Conservation (phyloP, 2,113 vertebrate species). For the Leptocoma aspasia region DNA sequence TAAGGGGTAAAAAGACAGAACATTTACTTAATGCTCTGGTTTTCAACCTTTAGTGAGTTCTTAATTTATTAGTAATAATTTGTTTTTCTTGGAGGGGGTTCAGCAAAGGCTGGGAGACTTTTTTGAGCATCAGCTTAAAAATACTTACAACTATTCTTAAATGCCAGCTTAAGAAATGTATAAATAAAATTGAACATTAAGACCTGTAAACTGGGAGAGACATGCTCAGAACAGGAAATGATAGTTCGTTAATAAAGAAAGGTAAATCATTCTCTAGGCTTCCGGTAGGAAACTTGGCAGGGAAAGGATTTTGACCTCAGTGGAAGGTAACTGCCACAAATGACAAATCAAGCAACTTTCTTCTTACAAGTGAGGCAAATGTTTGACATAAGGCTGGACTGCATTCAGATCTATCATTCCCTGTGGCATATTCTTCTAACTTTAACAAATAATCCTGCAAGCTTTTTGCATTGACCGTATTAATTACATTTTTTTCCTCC, state of each 20-base stretch:
- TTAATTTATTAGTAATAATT: constrained; percentile 64
- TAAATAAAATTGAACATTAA: constrained; percentile 63
- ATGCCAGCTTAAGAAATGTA: constrained; percentile 53
- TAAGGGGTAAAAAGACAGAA: neutral
- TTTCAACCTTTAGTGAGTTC: constrained; percentile 42
- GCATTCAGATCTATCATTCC: constrained; percentile 54
- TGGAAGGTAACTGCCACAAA: constrained; percentile 67
- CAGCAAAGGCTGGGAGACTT: constrained; percentile 41
- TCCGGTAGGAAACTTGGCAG: constrained; percentile 76
- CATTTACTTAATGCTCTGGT: neutral
- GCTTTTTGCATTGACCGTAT: neutral
- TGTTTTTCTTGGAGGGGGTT: constrained; percentile 57
- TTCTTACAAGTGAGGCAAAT: constrained; percentile 61
- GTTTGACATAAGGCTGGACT: constrained; percentile 66
- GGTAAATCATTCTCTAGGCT: constrained; percentile 80
- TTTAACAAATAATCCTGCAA: constrained; percentile 49
- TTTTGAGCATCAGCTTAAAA: constrained; percentile 45
- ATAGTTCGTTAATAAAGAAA: constrained; percentile 77
- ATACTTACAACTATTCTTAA: constrained; percentile 34
- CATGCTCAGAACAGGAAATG: constrained; percentile 70
- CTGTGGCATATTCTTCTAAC: constrained; percentile 38
- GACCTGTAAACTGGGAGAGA: constrained; percentile 55
- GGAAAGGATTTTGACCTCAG: constrained; percentile 63
- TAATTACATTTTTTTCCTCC: neutral
- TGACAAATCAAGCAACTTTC: constrained; percentile 70